Base-by-base conservation (phyloP, 2,113 vertebrate genomes). In the Callorhinus ursinus region DNA sequence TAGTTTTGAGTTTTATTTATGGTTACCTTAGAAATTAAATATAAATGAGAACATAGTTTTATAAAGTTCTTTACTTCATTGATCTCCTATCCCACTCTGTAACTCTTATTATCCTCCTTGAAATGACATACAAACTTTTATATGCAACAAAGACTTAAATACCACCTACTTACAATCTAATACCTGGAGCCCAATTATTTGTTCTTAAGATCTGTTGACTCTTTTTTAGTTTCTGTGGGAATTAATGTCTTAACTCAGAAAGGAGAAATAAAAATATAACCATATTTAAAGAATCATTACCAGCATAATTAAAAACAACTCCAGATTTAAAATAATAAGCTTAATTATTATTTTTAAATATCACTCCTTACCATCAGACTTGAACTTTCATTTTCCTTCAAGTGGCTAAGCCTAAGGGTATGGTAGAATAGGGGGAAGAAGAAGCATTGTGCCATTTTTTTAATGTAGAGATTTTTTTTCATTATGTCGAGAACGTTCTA, bases 1-100 rank as follows among this genome's bases (percentile, higher is more conserved):
- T 69, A 87, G 24, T 87, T 91, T 93, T 96, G 51, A 85, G 55
- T 94, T 96, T 96, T 91, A 51, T 63, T 87, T 83, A 63, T 76
- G 53, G 15, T 84, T 95, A 26, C 46, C 39, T 72, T 96, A 63
- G 59, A 96, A 97, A 87, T 72, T 94, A 88, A 96, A 21, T 42
- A 42, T 67, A 76, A 74, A 61, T 97, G 81, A 93, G 28, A 71
- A 90, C 84, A 90, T 42, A 59, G 65, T 80, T 63, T 91, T 79
- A 55, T 39, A 77, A 71, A 96, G 88, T 51, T 77, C 26, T 87
- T 83, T 94, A 55, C 28, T 71, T 83, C 26, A 55, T 59, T n/a
- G 42, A 88, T 65, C 74, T 92, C 71, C 55, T 86, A 7, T 31
- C 46, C 90, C 21, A 83, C 26, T 49, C 49, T 36, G 22, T 42